phyloP scores from a whole-genome alignment of 1,140 invertebrate species.

The Drosophila lacteicornis region DNA sequence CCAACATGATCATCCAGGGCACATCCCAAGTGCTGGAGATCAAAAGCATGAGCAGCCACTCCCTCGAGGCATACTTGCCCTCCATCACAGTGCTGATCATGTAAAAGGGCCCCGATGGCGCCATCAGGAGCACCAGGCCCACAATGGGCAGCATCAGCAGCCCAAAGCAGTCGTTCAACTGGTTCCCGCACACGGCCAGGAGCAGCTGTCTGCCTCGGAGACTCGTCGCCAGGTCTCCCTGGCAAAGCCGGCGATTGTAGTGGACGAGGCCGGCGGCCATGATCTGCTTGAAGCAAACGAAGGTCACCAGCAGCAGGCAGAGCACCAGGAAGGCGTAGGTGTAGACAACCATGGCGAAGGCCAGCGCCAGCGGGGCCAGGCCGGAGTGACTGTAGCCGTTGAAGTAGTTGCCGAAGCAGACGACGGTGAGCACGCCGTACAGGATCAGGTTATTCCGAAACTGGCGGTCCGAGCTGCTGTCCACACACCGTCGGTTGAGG shows the following conservation, averaged over 20 bases:
- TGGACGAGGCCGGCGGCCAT: constrained; percentile 40
- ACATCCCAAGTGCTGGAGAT: constrained; percentile 40
- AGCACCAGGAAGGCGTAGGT: constrained; percentile 47
- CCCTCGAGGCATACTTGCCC: constrained; percentile 22
- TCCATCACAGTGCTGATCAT: constrained; percentile 64
- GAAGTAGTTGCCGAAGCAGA: constrained; percentile 32
- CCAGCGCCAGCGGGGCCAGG: not conserved
- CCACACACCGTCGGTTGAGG: constrained; percentile 26
- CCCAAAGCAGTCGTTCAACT: constrained; percentile 59
- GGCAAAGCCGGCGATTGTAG: constrained; percentile 33
- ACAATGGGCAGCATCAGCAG: constrained; percentile 59
- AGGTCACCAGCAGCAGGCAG: constrained; percentile 60
- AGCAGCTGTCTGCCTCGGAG: constrained; percentile 38
- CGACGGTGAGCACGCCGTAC: constrained; percentile 26
- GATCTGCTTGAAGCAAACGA: constrained; percentile 64
- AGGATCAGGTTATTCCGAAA: constrained; percentile 43
- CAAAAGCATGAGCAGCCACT: not conserved
- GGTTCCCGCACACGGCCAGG: constrained; percentile 21
- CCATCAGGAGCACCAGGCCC: constrained; percentile 49
- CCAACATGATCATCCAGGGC: constrained; percentile 59
- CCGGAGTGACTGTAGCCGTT: constrained; percentile 29
- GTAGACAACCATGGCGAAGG: constrained; percentile 40
- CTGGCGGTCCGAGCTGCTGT: not conserved
- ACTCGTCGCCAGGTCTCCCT: not conserved
- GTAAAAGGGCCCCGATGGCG: constrained; percentile 55